phyloP scores from a whole-genome alignment of 2,797 vertebrate species.

The Gymnopithys bicolor region DNA sequence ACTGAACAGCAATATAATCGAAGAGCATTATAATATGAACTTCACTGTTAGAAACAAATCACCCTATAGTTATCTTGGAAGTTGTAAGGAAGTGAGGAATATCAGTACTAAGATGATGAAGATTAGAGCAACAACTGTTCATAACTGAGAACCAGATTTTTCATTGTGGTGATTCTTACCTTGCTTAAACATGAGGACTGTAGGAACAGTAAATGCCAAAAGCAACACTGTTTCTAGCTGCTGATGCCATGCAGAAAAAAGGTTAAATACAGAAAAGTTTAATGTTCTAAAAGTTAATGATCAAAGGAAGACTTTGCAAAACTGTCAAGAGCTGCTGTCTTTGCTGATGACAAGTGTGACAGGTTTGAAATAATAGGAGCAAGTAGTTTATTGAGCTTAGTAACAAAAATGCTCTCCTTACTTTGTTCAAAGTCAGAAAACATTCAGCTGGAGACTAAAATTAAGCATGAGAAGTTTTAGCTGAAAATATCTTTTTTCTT shows the following conservation, averaged over 20 bases:
- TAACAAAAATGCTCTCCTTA: slow-evolving; percentile 32
- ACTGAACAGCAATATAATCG: not conserved
- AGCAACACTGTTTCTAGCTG: slow-evolving; percentile 11
- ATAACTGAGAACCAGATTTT: not conserved
- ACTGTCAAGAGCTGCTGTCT: slow-evolving; percentile 55
- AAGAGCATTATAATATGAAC: not conserved
- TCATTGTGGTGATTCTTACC: not conserved
- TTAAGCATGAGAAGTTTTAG: not conserved
- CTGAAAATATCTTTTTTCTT: slow-evolving; percentile 28
- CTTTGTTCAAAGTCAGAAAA: slow-evolving; percentile 34
- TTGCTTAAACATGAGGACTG: not conserved
- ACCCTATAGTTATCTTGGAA: not conserved
- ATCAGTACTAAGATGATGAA: not conserved
- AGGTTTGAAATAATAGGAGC: slow-evolving; percentile 57
- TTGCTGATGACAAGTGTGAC: not conserved
- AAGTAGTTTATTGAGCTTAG: slow-evolving; percentile 46
- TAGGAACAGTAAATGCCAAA: not conserved
- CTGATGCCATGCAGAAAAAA: slow-evolving; percentile 20
- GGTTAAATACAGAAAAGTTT: slow-evolving; percentile 49
- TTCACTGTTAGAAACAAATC: not conserved
- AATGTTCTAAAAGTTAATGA: slow-evolving; percentile 51
- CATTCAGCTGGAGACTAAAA: slow-evolving; percentile 23
- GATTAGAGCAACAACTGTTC: not conserved
- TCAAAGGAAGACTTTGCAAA: slow-evolving; percentile 47
- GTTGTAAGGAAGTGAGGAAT: not conserved